Percentiles rank a stretch among this genome's conserved stretches.
phyloP scores from a whole-genome alignment of 2,797 vertebrate genomes.

The Lepilemur ruficaudatus region DNA sequence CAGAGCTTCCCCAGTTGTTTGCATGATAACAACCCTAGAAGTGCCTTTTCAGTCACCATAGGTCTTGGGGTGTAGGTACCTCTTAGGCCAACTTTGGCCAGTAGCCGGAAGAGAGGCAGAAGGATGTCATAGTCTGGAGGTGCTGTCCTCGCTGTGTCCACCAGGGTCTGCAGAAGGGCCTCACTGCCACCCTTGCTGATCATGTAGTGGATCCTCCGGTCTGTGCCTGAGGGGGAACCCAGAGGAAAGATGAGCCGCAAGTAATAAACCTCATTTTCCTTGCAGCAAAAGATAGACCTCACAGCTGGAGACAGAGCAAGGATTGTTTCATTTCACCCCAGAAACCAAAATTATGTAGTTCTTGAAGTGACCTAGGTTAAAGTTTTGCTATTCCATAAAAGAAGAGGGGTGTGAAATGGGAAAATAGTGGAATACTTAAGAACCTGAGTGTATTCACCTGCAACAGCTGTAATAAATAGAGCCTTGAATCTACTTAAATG shows the following conservation, averaged over 20 bases:
- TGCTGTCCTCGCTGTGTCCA: conserved; percentile 71
- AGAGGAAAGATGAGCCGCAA: background rate
- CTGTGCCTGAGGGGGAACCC: conserved; percentile 85
- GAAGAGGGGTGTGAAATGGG: background rate
- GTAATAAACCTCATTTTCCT: background rate
- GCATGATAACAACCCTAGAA: background rate
- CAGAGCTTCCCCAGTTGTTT: background rate
- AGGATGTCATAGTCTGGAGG: conserved; percentile 85
- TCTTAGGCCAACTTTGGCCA: conserved; percentile 93
- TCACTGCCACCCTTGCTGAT: conserved; percentile 94
- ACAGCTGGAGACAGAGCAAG: background rate
- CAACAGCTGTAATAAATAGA: background rate
- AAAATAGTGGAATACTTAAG: background rate
- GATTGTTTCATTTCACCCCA: background rate
- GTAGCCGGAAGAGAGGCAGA: conserved; percentile 89
- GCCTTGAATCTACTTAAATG: background rate
- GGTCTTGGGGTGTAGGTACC: conserved; percentile 81
- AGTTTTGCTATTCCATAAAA: background rate
- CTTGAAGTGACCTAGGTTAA: background rate
- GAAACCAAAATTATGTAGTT: background rate
- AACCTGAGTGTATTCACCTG: background rate
- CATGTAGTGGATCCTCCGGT: conserved; percentile 90
- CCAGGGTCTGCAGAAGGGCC: conserved; percentile 89
- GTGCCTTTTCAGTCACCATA: background rate
- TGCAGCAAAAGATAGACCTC: background rate